phyloP scores from a whole-genome alignment of 2,888 invertebrate species.

The Drosophila barbarae region DNA sequence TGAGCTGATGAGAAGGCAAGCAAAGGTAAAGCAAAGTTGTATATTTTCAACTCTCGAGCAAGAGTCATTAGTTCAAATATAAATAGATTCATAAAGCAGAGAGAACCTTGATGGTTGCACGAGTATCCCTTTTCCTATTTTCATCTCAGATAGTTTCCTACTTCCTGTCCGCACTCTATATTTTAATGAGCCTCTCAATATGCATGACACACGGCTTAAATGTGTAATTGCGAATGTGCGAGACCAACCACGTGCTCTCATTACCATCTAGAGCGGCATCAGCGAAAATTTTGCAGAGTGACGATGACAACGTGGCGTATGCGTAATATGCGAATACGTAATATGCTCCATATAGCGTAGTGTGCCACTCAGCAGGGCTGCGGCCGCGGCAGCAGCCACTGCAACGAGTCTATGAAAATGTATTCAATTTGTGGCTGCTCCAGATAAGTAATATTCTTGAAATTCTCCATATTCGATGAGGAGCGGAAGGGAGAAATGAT shows the following conservation, averaged over 20 bases:
- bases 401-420: constrained; percentile 15
- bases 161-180: constrained; percentile 31
- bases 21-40: not conserved
- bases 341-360: constrained; percentile 6
- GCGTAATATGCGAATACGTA: constrained; percentile 44
- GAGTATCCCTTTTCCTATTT: constrained; percentile 5
- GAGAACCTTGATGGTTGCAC: constrained; percentile 6
- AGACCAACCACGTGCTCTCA: constrained; percentile 52
- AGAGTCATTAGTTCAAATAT: constrained; percentile 33
- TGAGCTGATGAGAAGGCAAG: constrained; percentile 21
- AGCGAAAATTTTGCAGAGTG: constrained; percentile 37
- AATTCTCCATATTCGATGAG: constrained; percentile 4
- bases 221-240: constrained; percentile 61
- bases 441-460: constrained; percentile 36
- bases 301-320: constrained; percentile 39
- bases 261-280: constrained; percentile 37
- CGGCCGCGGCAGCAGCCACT: not conserved
- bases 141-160: constrained; percentile 9
- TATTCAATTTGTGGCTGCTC: constrained; percentile 27
- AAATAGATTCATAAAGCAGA: constrained; percentile 32
- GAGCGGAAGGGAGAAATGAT: constrained; percentile 11
- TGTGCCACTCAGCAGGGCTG: constrained; percentile 2
- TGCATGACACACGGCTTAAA: constrained; percentile 70
- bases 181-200: constrained; percentile 73
- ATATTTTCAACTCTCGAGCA: constrained; percentile 22